These are phyloP conservation scores for Coptotermes formosanus DNA, from an alignment of 1,140 invertebrate species.

Conservation along the genomic window DNA sequence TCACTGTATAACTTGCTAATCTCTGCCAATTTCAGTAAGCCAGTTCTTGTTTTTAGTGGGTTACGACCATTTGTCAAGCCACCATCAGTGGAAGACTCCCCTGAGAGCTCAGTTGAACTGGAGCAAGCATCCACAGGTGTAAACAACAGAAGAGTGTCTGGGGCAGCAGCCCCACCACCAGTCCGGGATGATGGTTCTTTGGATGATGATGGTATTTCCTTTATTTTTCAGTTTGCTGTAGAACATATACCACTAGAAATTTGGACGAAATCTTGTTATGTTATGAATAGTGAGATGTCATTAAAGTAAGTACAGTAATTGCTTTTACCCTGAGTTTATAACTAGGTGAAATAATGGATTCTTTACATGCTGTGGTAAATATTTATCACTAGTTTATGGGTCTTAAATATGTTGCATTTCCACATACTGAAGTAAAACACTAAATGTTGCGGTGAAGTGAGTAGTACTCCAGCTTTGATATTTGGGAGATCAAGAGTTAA, in stretches of 20 bases:
- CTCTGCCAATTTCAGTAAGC: background rate
- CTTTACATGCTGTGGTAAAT: too few species aligned
- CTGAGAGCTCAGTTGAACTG: background rate
- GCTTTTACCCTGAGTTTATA: background rate
- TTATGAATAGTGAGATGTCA: conserved; percentile 20
- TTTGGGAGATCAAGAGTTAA: too few species aligned
- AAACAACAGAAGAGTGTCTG: conserved; percentile 28
- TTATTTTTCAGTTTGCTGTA: background rate
- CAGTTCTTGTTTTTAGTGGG: conserved; percentile 23
- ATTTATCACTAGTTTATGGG: too few species aligned
- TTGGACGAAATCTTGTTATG: background rate
- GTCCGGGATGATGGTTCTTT: conserved; percentile 60
- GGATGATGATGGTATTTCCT: conserved; percentile 64
- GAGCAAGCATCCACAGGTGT: background rate
- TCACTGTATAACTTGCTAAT: too few species aligned
- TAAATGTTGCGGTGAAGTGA: too few species aligned
- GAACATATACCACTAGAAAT: background rate
- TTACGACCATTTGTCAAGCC: conserved; percentile 29
- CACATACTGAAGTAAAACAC: too few species aligned
- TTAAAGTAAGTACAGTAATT: conserved; percentile 9
- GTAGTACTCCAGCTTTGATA: too few species aligned
- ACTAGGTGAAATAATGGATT: too few species aligned
- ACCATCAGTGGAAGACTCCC: conserved; percentile 18
- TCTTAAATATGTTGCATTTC: too few species aligned
- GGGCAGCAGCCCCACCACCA: conserved; percentile 44